Evolutionary conservation across 2,888 invertebrate genomes (phyloP), one percentile per base, ranked within the genome.

Genomic region (Agrilus cyanescens): DNA sequence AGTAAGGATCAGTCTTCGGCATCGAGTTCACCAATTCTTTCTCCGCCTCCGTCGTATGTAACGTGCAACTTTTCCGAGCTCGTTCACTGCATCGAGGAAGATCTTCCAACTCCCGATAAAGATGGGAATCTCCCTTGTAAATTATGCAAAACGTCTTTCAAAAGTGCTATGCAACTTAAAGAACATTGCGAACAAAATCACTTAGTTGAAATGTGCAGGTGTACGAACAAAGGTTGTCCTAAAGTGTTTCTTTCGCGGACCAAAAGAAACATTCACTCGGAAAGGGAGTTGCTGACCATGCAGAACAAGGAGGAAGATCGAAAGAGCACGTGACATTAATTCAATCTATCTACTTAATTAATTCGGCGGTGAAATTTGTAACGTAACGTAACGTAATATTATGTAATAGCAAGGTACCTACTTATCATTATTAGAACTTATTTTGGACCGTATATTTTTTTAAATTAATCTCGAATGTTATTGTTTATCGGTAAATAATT

Each of bases 201-300:
- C 59, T 62, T 70, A 29, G 73, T 76, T 44, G 81, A 85, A 44
- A 75, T 85, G 67, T 81, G 80, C 56, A 74, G 78, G 48, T 87
- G 87, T 67, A 78, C 81, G n/a, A 71, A 84, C 38, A 75, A 74
- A 44, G 85, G 85, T 12, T 86, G 87, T 65, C 79, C 78, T 38
- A 80, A 84, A 54, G 79, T 83, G 37, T 88, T 87, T 66, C 78
- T 82, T 46, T 85, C 86, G 10, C 73, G 82, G 53, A 83, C 85
- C 49, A 80, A 82, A 51, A 74, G 87, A 47, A 86, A 85, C 60
- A 72, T 79, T 38, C 87, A 87, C 65, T 78, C 80, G 46, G 82
- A 83, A 55, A 77, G 79, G 52, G 80, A 80, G 49, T 66, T 25
- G 25, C 25, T 10, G 25, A 10, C 2, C 25, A 25, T 25, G 10